These are phyloP conservation scores for Callopanchax toddi DNA, from an alignment of 2,113 vertebrate genomes.

Conservation along the genomic window DNA sequence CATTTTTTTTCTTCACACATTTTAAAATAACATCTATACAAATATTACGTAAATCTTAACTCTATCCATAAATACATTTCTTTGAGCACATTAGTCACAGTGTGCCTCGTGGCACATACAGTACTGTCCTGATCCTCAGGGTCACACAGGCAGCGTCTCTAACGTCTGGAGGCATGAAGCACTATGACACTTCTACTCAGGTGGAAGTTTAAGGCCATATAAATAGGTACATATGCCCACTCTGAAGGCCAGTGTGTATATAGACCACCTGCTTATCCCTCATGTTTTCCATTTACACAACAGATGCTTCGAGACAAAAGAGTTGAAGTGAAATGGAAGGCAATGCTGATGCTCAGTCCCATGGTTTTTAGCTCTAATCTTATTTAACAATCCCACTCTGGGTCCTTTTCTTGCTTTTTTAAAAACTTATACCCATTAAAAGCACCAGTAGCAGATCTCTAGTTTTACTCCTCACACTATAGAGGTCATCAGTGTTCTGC, in stretches of 20 bases:
- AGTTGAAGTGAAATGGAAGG: slow-evolving; percentile 33
- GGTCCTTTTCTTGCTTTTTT: not conserved
- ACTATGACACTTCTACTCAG: slow-evolving; percentile 25
- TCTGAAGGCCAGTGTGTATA: not conserved
- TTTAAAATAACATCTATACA: slow-evolving; percentile 44
- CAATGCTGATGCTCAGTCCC: slow-evolving; percentile 34
- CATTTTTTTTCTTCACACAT: slow-evolving; percentile 6
- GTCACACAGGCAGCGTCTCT: slow-evolving; percentile 26
- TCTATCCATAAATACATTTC: slow-evolving; percentile 29
- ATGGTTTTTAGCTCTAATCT: slow-evolving; percentile 3
- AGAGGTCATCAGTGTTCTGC: no score
- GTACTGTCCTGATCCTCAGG: slow-evolving; percentile 39
- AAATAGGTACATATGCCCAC: not conserved
- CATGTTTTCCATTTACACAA: slow-evolving; percentile 1
- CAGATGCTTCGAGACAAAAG: slow-evolving; percentile 11
- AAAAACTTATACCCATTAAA: no score
- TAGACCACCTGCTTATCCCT: not conserved
- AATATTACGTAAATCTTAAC: slow-evolving; percentile 28
- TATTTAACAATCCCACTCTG: not conserved
- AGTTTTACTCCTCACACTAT: no score
- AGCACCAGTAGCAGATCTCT: no score
- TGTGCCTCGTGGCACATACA: slow-evolving; percentile 46
- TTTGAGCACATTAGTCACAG: slow-evolving; percentile 14
- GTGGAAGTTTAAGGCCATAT: slow-evolving; percentile 23
- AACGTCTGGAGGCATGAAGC: slow-evolving; percentile 37